Conservation (phyloP, 2,797 vertebrate species). For the Fratercula arctica region DNA sequence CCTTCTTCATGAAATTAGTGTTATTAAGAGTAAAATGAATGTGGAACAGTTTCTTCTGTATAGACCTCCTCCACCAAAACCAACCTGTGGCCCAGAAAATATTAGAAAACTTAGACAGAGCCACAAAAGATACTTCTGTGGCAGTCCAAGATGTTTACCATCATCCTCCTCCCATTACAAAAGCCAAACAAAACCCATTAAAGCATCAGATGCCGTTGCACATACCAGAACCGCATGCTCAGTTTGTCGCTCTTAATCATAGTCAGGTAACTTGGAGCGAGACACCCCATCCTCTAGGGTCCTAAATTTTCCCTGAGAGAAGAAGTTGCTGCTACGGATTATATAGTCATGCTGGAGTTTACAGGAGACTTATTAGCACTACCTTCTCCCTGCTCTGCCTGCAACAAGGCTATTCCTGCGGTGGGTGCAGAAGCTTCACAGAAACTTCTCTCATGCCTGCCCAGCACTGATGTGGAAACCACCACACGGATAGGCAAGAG, state of each 20-base stretch:
- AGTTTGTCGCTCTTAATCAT: neutral
- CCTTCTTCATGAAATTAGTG: neutral
- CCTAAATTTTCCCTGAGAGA: neutral
- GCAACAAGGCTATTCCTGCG: neutral
- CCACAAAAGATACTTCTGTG: neutral
- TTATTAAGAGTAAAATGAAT: neutral
- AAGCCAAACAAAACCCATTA: neutral
- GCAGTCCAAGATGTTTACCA: neutral
- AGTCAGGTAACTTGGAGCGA: neutral
- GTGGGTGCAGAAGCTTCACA: neutral
- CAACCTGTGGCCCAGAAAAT: neutral
- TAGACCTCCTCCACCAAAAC: neutral
- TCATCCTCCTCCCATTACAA: neutral
- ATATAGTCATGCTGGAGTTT: neutral
- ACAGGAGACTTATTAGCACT: neutral
- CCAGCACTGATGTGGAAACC: neutral
- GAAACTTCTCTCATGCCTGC: neutral
- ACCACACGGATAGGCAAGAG: neutral
- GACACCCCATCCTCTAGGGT: neutral
- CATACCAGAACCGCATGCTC: neutral
- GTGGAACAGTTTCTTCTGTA: neutral
- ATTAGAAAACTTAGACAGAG: neutral
- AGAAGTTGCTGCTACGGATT: neutral
- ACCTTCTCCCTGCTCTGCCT: neutral
- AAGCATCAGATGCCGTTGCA: neutral